Conservation (phyloP, 2,113 vertebrate species). For the Syrmaticus mikado region DNA sequence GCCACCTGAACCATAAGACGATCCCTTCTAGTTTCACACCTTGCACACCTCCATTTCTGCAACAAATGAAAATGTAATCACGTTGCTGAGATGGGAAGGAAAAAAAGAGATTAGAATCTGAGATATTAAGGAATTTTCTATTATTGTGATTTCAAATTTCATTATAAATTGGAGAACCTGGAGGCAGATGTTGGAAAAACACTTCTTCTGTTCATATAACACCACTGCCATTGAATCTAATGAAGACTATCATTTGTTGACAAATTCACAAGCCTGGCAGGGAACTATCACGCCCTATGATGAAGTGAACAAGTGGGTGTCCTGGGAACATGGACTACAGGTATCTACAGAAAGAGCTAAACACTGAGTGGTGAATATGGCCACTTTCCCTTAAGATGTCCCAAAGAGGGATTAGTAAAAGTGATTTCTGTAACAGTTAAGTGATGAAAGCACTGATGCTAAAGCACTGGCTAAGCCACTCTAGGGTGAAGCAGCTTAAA, state of each 20-base stretch:
- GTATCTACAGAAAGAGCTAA: not conserved
- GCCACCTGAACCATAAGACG: not conserved
- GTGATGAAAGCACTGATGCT: not conserved
- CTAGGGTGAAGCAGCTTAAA: not conserved
- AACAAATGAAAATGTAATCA: not conserved
- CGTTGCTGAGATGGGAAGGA: not conserved
- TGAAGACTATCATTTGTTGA: not conserved
- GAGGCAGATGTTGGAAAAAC: not conserved
- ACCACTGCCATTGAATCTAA: not conserved
- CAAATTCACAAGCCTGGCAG: not conserved
- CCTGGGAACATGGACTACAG: not conserved
- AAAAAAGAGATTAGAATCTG: not conserved
- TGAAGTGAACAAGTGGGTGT: not conserved
- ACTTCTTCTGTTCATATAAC: not conserved
- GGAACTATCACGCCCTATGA: not conserved
- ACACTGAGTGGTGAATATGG: accelerated
- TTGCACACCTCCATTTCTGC: not conserved
- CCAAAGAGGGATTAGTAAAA: not conserved
- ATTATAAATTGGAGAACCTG: not conserved
- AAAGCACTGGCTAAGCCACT: not conserved
- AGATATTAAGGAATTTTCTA: not conserved
- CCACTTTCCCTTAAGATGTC: not conserved
- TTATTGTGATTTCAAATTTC: not conserved
- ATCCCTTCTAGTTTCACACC: not conserved
- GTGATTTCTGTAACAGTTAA: not conserved